Conservation (phyloP, 2,113 vertebrate species). For the Terrapene triunguis region DNA sequence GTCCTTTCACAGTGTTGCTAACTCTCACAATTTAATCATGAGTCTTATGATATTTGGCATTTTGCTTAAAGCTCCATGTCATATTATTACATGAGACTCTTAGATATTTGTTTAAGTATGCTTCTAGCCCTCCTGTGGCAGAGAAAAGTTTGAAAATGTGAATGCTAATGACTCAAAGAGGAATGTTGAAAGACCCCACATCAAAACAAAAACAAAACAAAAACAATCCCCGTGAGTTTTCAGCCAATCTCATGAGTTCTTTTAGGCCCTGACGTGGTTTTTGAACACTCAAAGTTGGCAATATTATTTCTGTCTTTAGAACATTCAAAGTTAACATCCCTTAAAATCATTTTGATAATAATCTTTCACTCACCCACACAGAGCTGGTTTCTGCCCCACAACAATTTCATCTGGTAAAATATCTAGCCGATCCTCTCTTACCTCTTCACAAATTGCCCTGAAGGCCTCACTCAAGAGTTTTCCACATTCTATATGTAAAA, state of each 20-base stretch:
- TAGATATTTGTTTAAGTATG: background rate
- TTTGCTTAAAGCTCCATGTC: background rate
- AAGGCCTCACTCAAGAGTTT: slow-evolving; percentile 18
- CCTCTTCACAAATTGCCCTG: slow-evolving; percentile 4
- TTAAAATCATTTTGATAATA: slow-evolving; percentile 17
- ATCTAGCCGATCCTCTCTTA: background rate
- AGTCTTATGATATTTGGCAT: background rate
- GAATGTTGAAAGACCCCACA: background rate
- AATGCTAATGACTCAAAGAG: background rate
- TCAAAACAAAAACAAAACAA: background rate
- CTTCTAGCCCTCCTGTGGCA: background rate
- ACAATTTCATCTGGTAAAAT: slow-evolving; percentile 24
- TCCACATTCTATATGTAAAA: slow-evolving; percentile 35
- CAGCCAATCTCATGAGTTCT: background rate
- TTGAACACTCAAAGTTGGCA: background rate
- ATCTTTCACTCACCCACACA: background rate
- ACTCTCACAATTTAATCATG: background rate
- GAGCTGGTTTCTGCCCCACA: background rate
- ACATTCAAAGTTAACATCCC: background rate
- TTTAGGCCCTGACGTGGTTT: background rate
- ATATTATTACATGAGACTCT: background rate
- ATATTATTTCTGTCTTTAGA: background rate
- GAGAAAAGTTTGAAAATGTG: background rate
- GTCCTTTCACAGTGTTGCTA: background rate
- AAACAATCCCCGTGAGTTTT: background rate